Evolutionary conservation across 2,113 vertebrate species (phyloP).

Genomic region (Hippoglossus stenolepis): DNA sequence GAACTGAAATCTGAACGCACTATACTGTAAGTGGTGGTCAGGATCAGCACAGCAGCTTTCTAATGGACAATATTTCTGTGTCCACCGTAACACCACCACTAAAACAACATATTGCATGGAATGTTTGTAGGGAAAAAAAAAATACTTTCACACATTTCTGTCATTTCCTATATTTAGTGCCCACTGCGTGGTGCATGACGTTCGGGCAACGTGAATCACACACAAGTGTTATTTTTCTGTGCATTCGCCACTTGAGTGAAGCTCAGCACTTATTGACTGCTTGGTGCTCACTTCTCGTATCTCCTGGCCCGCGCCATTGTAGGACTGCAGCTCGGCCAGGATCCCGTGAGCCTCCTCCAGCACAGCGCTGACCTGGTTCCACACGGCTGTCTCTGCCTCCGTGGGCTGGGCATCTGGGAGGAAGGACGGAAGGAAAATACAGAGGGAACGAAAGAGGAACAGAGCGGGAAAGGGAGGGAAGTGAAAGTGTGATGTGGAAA

Average conservation of each 20-base stretch:
- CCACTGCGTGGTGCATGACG: not conserved
- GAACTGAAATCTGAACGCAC: conserved; percentile 12
- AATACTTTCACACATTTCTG: conserved; percentile 10
- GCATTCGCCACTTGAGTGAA: conserved; percentile 1
- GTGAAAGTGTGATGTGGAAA: conserved; percentile 51
- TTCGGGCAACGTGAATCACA: conserved; percentile 16
- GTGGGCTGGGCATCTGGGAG: conserved; percentile 92
- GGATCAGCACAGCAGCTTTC: too few relatives aligned
- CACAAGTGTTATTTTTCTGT: not conserved
- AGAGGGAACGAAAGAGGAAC: not conserved
- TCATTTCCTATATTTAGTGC: conserved; percentile 8
- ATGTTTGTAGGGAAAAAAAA: conserved; percentile 21
- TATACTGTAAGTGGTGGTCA: not conserved
- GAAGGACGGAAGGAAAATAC: not conserved
- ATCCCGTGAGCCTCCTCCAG: conserved; percentile 92
- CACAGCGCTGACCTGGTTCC: conserved; percentile 94
- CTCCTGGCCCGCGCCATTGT: conserved; percentile 92
- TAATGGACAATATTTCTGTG: too few relatives aligned
- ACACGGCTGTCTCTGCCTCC: conserved; percentile 92
- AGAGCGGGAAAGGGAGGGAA: conserved; percentile 20
- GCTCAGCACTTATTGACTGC: conserved; percentile 23
- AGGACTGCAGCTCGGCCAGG: conserved; percentile 92
- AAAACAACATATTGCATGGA: conserved; percentile 31
- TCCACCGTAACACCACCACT: not conserved
- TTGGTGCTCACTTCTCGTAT: conserved; percentile 88